A percentile compares a stretch with the other conserved stretches of the same genome.
phyloP scores from a whole-genome alignment of 2,113 vertebrate genomes.

The Chinchilla lanigera region DNA sequence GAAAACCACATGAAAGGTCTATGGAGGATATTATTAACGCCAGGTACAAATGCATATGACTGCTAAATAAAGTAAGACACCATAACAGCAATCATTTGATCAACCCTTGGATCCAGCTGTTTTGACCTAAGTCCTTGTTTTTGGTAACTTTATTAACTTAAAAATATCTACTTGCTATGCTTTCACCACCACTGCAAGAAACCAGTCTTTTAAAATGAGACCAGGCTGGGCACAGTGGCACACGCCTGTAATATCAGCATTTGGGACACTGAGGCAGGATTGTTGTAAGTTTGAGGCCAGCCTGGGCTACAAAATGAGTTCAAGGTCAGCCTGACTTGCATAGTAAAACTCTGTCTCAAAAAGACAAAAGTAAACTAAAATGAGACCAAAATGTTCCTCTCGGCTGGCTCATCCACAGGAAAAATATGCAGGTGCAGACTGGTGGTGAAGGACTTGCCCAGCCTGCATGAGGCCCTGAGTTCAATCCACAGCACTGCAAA shows the following conservation, averaged over 20 bases:
- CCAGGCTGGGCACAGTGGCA: not conserved
- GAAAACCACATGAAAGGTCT: conserved; percentile 15
- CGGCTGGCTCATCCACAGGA: not conserved
- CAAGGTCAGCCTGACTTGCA: not conserved
- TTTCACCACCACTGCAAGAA: not conserved
- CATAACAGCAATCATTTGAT: not conserved
- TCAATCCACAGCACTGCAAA: not conserved
- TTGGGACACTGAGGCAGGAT: not conserved
- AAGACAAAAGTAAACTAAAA: not conserved
- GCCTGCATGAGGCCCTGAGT: not conserved
- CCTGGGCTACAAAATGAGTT: not conserved
- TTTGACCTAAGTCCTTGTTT: conserved; percentile 18
- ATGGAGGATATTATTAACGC: not conserved
- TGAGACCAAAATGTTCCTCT: not conserved
- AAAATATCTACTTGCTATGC: conserved; percentile 15
- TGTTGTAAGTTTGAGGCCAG: not conserved
- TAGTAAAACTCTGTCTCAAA: not conserved
- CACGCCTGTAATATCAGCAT: not conserved
- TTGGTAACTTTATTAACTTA: not conserved
- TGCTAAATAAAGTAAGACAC: not conserved
- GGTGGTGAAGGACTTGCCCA: not conserved
- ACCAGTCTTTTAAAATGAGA: not conserved
- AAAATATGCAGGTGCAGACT: not conserved
- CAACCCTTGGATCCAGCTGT: not conserved
- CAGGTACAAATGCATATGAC: not conserved